Conservation (phyloP, 2,797 vertebrate genomes). For the Pipistrellus kuhlii region DNA sequence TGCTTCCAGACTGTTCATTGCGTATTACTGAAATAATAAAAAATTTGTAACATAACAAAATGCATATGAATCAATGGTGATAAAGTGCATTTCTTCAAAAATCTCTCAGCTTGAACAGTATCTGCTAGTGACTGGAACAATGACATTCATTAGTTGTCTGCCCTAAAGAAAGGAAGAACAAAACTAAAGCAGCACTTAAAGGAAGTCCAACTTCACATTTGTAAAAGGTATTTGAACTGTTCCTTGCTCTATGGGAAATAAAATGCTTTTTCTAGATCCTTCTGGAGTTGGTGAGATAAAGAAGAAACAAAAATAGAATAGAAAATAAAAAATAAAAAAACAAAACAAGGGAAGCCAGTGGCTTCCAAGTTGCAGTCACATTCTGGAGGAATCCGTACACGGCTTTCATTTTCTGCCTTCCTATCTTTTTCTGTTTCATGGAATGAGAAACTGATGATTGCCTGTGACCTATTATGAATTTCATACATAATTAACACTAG, state of each 20-base stretch:
- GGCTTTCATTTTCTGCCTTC: neutral
- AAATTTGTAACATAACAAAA: neutral
- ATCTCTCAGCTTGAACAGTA: neutral
- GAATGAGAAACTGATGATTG: constrained; percentile 26
- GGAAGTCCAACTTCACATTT: neutral
- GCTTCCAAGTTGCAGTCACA: neutral
- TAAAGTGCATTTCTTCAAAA: constrained; percentile 2
- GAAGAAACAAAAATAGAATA: neutral
- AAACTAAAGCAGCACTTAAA: neutral
- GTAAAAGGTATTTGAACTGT: neutral
- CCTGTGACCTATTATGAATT: constrained; percentile 43
- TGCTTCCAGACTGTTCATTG: neutral
- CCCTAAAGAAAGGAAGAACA: neutral
- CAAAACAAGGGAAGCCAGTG: rapidly evolving
- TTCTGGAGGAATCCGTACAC: neutral
- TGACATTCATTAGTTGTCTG: neutral
- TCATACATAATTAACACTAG: constrained; percentile 59
- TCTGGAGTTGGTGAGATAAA: neutral
- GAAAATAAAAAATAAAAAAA: neutral
- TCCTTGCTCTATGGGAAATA: neutral
- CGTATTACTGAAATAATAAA: neutral
- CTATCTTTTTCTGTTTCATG: neutral
- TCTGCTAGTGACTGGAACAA: neutral
- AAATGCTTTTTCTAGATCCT: neutral
- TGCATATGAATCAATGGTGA: neutral